These are phyloP conservation scores for Drosophila pseudoobscura DNA, from an alignment of 1,140 invertebrate genomes.

Conservation along the genomic window DNA sequence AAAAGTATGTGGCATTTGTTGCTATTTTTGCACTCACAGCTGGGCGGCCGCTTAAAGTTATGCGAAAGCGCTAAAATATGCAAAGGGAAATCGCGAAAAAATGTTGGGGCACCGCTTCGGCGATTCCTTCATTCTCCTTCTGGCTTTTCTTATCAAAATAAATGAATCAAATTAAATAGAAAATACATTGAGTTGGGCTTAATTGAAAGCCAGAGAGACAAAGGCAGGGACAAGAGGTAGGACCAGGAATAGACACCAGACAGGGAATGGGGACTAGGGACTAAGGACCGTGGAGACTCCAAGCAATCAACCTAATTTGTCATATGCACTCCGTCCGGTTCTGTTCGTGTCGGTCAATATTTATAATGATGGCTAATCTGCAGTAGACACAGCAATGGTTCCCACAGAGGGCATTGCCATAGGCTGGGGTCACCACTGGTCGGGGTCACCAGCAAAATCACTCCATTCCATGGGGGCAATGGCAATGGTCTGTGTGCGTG, in stretches of 20 bases:
- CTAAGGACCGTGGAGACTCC: slow-evolving; percentile 34
- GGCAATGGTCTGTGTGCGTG: slow-evolving; percentile 1
- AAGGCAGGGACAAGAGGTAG: background rate
- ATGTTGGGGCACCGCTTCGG: slow-evolving; percentile 51
- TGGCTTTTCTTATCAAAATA: slow-evolving; percentile 62
- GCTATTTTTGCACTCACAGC: slow-evolving; percentile 46
- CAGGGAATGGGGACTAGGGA: no score
- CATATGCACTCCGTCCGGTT: slow-evolving; percentile 58
- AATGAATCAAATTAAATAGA: slow-evolving; percentile 75
- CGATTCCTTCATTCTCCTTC: slow-evolving; percentile 29
- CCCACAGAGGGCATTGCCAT: slow-evolving; percentile 8
- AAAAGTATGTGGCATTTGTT: slow-evolving; percentile 76
- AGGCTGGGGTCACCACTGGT: slow-evolving; percentile 13
- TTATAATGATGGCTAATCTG: slow-evolving; percentile 78
- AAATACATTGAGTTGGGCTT: slow-evolving; percentile 46
- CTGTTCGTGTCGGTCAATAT: slow-evolving; percentile 58
- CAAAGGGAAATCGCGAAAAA: slow-evolving; percentile 61
- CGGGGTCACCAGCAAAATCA: slow-evolving; percentile 28
- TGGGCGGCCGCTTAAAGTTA: slow-evolving; percentile 51
- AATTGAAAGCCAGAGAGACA: slow-evolving; percentile 62
- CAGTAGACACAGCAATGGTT: slow-evolving; percentile 39
- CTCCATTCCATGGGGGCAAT: no score
- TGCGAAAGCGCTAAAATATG: slow-evolving; percentile 76
- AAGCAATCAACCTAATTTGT: slow-evolving; percentile 81
- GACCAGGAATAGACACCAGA: no score